phyloP scores from a whole-genome alignment of 2,797 vertebrate genomes.

The Martes flavigula region DNA sequence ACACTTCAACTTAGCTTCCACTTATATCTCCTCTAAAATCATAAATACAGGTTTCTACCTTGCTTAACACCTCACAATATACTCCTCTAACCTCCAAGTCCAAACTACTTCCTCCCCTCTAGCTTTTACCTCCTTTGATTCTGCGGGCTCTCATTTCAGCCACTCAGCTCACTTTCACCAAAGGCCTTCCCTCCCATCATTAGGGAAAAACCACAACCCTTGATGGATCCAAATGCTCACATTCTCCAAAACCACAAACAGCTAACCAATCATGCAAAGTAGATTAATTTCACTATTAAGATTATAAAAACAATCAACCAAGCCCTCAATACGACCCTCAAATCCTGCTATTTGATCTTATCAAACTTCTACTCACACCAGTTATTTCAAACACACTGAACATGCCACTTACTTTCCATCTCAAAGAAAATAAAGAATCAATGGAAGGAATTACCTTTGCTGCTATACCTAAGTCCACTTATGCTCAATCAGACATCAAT shows the following conservation, averaged over 20 bases:
- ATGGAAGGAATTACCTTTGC: neutral
- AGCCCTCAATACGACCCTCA: neutral
- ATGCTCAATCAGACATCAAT: neutral
- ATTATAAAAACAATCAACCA: neutral
- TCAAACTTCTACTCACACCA: neutral
- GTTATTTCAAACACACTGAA: neutral
- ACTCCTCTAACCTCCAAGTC: neutral
- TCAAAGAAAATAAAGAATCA: neutral
- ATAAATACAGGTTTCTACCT: neutral
- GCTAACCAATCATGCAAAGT: neutral
- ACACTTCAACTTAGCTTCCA: neutral
- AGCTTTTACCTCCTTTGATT: neutral
- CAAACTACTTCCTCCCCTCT: neutral
- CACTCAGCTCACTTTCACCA: neutral
- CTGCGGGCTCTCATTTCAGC: neutral
- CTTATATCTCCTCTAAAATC: neutral
- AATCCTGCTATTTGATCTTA: neutral
- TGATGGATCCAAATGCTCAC: neutral
- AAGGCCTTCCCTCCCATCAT: neutral
- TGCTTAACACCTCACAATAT: neutral
- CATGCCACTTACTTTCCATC: neutral
- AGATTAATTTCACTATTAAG: neutral
- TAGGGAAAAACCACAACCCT: neutral
- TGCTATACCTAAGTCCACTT: neutral
- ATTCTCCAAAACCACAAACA: neutral